phyloP scores from a whole-genome alignment of 2,888 invertebrate species.

The Tipula unca region DNA sequence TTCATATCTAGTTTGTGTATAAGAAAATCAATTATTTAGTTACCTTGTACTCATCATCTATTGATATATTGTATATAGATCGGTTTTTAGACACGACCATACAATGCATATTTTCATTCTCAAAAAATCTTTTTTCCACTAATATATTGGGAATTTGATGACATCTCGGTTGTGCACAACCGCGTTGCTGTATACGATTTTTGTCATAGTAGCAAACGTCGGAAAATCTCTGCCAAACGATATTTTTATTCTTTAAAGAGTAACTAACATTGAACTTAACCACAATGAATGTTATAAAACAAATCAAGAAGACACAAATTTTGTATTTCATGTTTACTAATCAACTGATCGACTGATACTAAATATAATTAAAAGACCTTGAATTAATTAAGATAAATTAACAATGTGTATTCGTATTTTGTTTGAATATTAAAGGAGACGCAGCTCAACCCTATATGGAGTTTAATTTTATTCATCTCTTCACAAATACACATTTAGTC shows the following conservation, averaged over 20 bases:
- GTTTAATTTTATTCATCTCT: too few species aligned
- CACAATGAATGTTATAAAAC: too few species aligned
- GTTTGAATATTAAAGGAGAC: too few species aligned
- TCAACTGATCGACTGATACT: too few species aligned
- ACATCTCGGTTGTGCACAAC: not conserved
- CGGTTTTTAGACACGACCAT: not conserved
- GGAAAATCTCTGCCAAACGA: not conserved
- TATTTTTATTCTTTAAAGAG: not conserved
- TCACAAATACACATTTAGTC: too few species aligned
- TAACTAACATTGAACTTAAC: not conserved
- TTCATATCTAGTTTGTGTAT: too few species aligned
- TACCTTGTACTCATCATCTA: not conserved
- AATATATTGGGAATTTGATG: not conserved
- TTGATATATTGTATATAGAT: not conserved
- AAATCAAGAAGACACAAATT: too few species aligned
- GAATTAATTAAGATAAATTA: too few species aligned
- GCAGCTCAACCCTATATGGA: too few species aligned
- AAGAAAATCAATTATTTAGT: not conserved
- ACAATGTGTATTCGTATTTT: too few species aligned
- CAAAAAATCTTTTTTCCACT: not conserved
- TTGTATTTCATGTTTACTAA: too few species aligned
- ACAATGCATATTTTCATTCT: not conserved
- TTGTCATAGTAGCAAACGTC: not conserved
- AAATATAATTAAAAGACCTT: too few species aligned
- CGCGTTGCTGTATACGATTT: not conserved